A percentile compares a stretch with the other conserved stretches of the same genome.
Evolutionary conservation across 2,113 vertebrate species (phyloP).

Genomic region (Nycticorax nycticorax): DNA sequence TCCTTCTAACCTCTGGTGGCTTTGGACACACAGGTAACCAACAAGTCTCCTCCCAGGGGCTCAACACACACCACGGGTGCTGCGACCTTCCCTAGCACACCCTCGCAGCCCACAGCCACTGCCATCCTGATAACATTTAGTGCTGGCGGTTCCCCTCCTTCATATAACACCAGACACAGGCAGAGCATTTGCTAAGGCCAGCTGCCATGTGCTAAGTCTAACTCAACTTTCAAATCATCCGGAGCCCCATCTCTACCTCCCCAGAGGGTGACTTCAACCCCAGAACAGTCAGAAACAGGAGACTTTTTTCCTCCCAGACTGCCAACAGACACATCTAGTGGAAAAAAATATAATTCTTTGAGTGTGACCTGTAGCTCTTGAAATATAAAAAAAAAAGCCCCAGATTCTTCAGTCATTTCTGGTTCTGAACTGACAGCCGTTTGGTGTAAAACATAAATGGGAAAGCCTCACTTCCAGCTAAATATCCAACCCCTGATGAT

Average conservation of each 20-base stretch:
- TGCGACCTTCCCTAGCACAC: neutral
- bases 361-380: neutral
- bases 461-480: neutral
- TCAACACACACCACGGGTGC: neutral
- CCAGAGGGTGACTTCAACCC: neutral
- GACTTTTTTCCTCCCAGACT: neutral
- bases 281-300: neutral
- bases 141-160: neutral
- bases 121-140: neutral
- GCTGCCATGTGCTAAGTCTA: neutral
- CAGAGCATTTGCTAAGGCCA: neutral
- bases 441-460: neutral
- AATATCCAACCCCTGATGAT: neutral
- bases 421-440: neutral
- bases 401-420: neutral
- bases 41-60: neutral
- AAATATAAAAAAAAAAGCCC: neutral
- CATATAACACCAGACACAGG: accelerated
- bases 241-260: neutral
- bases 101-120: neutral
- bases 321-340: neutral
- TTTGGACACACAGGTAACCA: neutral
- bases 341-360: neutral
- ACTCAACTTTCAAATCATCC: neutral
- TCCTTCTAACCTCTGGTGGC: neutral